These are phyloP conservation scores for Typhlichthys eigenmanni DNA, from an alignment of 2,797 vertebrate genomes.

Conservation along the genomic window DNA sequence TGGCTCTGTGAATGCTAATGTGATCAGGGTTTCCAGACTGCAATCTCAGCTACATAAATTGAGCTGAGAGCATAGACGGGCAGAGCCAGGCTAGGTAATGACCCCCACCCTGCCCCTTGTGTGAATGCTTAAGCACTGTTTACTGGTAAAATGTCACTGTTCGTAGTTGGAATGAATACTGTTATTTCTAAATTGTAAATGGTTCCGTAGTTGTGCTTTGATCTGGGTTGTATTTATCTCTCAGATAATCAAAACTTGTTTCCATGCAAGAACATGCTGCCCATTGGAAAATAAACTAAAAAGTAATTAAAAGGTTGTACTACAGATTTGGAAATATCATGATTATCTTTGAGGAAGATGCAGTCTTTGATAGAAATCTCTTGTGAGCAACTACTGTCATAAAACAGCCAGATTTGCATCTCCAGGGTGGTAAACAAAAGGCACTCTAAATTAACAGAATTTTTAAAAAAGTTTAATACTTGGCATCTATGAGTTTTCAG, in stretches of 20 bases:
- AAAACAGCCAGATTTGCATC: not conserved
- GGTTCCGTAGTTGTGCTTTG: conserved; percentile 43
- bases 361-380: conserved; percentile 10
- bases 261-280: conserved; percentile 52
- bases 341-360: conserved; percentile 19
- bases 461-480: too few relatives aligned
- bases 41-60: too few relatives aligned
- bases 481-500: too few relatives aligned
- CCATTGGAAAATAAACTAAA: conserved; percentile 38
- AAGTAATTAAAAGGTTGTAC: conserved; percentile 14
- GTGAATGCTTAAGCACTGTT: conserved; percentile 21
- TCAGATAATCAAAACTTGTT: conserved; percentile 66
- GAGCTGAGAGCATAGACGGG: too few relatives aligned
- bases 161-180: conserved; percentile 64
- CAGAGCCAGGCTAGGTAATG: not conserved
- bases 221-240: conserved; percentile 46
- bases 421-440: not conserved
- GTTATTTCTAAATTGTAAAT: conserved; percentile 66
- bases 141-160: conserved; percentile 7
- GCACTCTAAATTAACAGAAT: not conserved
- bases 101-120: conserved; percentile 2
- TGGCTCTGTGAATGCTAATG: too few relatives aligned
- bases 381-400: conserved; percentile 12
- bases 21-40: too few relatives aligned
- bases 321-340: conserved; percentile 21